These are phyloP conservation scores for Brachylomia viminalis DNA, from an alignment of 2,888 invertebrate genomes.

Conservation along the genomic window DNA sequence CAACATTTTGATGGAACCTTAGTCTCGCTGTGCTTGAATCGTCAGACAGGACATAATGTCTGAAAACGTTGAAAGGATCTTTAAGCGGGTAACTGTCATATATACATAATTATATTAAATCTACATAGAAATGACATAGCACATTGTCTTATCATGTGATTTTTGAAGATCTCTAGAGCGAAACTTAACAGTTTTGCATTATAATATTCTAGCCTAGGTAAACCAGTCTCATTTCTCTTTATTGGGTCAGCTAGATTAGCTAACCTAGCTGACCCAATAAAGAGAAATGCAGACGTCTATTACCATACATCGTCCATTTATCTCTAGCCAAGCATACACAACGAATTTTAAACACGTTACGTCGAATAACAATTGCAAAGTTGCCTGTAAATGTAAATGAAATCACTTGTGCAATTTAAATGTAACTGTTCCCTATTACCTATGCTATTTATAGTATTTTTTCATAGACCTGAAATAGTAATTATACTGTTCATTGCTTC, in stretches of 20 bases:
- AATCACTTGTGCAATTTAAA: slow-evolving; percentile 59
- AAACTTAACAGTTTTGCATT: neutral
- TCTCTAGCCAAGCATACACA: slow-evolving; percentile 52
- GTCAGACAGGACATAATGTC: neutral
- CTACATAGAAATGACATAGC: too few species aligned
- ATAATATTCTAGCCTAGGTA: neutral
- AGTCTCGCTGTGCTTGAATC: neutral
- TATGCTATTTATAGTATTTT: slow-evolving; percentile 54
- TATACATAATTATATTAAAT: too few species aligned
- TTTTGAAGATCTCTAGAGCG: too few species aligned
- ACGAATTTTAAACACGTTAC: slow-evolving; percentile 53
- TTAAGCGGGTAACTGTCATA: too few species aligned
- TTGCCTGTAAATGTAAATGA: slow-evolving; percentile 50
- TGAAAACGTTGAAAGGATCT: too few species aligned
- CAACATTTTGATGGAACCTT: neutral
- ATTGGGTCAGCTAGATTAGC: too few species aligned
- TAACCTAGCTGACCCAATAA: slow-evolving; percentile 34
- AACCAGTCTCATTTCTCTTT: slow-evolving; percentile 19
- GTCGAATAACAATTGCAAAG: slow-evolving; percentile 40
- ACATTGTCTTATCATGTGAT: neutral
- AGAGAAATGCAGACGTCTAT: slow-evolving; percentile 42
- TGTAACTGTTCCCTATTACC: slow-evolving; percentile 58
- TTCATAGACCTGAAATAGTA: slow-evolving; percentile 54
- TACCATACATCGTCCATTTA: slow-evolving; percentile 51
- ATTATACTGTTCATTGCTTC: slow-evolving; percentile 37